Base-by-base conservation (phyloP, 2,797 vertebrate species). In the Poecilia velifera region DNA sequence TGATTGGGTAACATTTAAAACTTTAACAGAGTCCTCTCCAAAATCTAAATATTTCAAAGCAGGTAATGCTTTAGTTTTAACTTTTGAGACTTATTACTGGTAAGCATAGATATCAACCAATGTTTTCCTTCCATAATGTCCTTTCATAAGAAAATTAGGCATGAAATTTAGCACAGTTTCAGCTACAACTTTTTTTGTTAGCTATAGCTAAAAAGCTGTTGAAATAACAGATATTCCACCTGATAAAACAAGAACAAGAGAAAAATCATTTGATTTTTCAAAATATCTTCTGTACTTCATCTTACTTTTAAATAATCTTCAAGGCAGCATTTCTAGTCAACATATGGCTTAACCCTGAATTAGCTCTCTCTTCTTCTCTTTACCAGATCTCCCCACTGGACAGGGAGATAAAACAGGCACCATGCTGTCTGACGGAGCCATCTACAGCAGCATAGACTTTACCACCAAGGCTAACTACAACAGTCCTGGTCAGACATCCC, bases 361-460 rank as follows among this genome's bases (percentile, higher is more conserved):
- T 72, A 77, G 0, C 10, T 10, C 59, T 87, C 83, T 72, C 22
- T 20, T 39, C 36, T 3, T 86, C 79, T 91, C 85, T 82, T 85
- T 90, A 78, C 49, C 95, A 99, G 97, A 98, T 90, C 94, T 98
- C 84, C 96, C 97, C 72, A 93, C 94, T 0, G 96, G 96, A 76
- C 98, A 98, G 91, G 97, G 96, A 72, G 98, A 99, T 92, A 99
- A 99, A 94, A 97, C 96, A 0, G 97, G 97, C 76, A 99, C 98
- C 5, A 98, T 99, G 98, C 96, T 99, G 57, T 99, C 98, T 0
- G 98, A 99, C 53, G 98, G 98, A 89, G 98, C 98, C 91, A 99
- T 99, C 95, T 99, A 99, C 91, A 99, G 98, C 95, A 99, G 98
- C 94, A 99, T 99, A 64, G 98, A 99, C 94, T 99, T 99, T 92